phyloP scores from a whole-genome alignment of 2,888 invertebrate species.

The Serrognathus titanus region DNA sequence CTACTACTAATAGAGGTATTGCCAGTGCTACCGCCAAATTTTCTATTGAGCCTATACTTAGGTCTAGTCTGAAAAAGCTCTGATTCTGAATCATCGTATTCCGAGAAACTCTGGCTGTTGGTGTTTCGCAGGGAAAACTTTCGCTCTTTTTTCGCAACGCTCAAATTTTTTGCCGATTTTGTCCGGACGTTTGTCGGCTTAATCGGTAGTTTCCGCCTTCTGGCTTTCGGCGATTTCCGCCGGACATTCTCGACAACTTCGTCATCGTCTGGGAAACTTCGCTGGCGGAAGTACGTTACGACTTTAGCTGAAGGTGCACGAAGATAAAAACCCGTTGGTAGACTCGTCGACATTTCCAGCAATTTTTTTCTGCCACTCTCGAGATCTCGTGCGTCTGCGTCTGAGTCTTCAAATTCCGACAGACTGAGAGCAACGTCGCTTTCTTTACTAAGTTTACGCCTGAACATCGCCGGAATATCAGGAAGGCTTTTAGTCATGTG shows the following conservation, averaged over 20 bases:
- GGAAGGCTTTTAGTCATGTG: constrained; percentile 43
- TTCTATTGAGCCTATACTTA: neutral
- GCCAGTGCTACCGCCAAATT: neutral
- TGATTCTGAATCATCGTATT: neutral
- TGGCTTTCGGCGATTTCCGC: neutral
- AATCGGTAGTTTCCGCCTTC: neutral
- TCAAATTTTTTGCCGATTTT: neutral
- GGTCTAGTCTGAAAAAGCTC: neutral
- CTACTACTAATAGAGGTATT: neutral
- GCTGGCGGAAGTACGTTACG: neutral
- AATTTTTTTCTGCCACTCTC: too few relatives aligned
- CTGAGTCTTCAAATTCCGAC: constrained; percentile 15
- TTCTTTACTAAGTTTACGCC: constrained; percentile 2
- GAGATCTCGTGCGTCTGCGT: constrained; percentile 1
- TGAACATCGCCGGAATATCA: constrained; percentile 33
- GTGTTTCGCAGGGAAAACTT: neutral
- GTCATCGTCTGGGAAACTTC: neutral
- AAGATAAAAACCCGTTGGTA: too few relatives aligned
- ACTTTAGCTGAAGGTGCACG: neutral
- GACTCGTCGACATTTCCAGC: too few relatives aligned
- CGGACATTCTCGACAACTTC: neutral
- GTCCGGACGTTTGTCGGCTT: neutral
- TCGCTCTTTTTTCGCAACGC: neutral
- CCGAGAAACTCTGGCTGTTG: neutral
- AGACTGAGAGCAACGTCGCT: constrained; percentile 13